Conservation (phyloP, 2,797 vertebrate genomes). For the Manis pentadactyla region DNA sequence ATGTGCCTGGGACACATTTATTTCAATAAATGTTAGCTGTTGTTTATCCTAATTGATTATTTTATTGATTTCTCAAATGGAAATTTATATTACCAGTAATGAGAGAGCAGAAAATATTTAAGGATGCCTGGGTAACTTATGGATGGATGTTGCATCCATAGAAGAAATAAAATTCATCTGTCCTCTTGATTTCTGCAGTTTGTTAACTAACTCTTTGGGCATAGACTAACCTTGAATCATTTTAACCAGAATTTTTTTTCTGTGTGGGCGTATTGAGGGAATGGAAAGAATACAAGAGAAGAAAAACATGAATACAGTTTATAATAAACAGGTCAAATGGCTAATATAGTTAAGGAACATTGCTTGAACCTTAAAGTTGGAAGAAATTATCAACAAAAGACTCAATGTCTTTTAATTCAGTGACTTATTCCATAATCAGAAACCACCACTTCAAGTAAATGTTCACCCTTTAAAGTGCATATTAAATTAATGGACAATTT, state of each 20-base stretch:
- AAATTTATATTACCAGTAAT: background rate
- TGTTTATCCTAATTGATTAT: background rate
- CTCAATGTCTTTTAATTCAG: slow-evolving; percentile 21
- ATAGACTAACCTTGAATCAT: background rate
- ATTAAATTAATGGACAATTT: background rate
- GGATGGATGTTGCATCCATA: background rate
- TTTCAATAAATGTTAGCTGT: background rate
- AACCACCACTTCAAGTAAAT: slow-evolving; percentile 31
- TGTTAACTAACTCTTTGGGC: background rate
- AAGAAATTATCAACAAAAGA: slow-evolving; percentile 46
- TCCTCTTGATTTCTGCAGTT: background rate
- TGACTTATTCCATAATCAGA: slow-evolving; percentile 21
- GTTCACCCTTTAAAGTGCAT: background rate
- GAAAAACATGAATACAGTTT: background rate
- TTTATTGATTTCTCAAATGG: background rate
- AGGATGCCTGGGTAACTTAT: background rate
- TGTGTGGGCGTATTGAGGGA: background rate
- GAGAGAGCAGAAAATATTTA: background rate
- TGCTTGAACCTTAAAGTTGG: background rate
- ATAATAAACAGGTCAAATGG: background rate
- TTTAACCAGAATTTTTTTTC: background rate
- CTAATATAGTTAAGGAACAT: background rate
- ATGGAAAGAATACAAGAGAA: background rate
- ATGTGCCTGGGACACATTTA: too few relatives aligned
- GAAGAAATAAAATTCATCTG: background rate